Base-by-base conservation (phyloP, 2,113 vertebrate genomes). In the Edolisoma coerulescens region DNA sequence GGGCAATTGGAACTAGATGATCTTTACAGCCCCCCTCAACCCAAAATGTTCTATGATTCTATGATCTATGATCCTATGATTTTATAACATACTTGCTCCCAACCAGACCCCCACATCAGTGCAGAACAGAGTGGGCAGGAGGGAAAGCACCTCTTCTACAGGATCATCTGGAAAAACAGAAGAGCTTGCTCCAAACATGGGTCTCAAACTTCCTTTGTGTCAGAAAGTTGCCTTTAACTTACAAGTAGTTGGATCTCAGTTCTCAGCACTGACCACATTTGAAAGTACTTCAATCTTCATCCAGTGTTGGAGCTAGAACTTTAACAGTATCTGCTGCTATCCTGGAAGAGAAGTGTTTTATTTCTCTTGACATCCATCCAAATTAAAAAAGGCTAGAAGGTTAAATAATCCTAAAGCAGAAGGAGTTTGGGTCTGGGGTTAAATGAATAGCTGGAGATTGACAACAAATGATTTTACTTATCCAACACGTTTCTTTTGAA, bases 361-460 rank as follows among this genome's bases (percentile, higher is more conserved):
- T 87, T 95, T 86, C n/a, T 88, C 7, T 86, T 74, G 83, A 88
- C 16, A 50, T 57, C 83, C 41, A 77, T 19, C 7, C 70, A 80
- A 71, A 71, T 59, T 73, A 16, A 69, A 61, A 87, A 85, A 80
- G 49, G 26, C 23, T 85, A 44, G 57, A 79, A 90, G 26, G n/a
- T 80, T 88, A 85, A 79, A 80, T 60, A 93, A 85, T 59, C n/a
- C 64, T 81, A 70, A 77, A 81, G 59, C 30, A 76, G n/a, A 74
- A 81, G 18, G n/a, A 90, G 33, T 85, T 78, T 71, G 30, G 4
- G 17, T 75, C 42, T 68, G 32, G 44, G 10, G 26, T 85, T 87
- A 87, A 89, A 90, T 45, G 10, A 83, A 69, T 69, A 80, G 57
- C 10, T 50, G 57, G 53, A 73, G 75, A 57, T 35, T 41, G 57